phyloP scores from a whole-genome alignment of 2,797 vertebrate genomes.

The Diglossa cyanea region DNA sequence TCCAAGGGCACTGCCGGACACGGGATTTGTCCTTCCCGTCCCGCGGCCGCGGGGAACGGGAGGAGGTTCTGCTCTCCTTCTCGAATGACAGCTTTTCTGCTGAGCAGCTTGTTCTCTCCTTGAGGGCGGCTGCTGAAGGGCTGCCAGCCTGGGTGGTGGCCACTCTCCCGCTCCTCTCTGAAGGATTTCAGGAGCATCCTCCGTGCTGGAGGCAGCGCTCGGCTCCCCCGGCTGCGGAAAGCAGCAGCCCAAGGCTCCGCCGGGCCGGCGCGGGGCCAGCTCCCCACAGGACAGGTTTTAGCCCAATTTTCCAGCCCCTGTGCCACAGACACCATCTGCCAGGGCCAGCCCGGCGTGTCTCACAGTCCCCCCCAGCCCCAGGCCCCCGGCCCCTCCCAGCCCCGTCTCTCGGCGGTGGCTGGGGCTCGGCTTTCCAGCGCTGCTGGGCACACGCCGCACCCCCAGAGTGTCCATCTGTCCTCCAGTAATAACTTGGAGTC shows the following conservation, averaged over 20 bases:
- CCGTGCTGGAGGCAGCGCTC: neutral
- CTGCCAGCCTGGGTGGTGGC: neutral
- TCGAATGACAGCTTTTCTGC: slow-evolving; percentile 29
- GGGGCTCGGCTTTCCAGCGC: neutral
- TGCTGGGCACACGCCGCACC: neutral
- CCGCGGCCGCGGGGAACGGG: neutral
- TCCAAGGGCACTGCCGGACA: neutral
- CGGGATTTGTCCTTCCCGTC: neutral
- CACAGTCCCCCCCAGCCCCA: neutral
- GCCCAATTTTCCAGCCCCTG: neutral
- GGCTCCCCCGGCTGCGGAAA: neutral
- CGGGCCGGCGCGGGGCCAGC: neutral
- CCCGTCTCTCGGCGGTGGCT: neutral
- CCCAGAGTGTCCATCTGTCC: slow-evolving; percentile 46
- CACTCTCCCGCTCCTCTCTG: neutral
- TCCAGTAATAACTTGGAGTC: neutral
- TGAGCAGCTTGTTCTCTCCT: neutral
- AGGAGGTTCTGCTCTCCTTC: neutral
- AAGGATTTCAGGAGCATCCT: neutral
- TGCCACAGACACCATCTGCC: slow-evolving; percentile 38
- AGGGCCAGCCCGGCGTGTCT: neutral
- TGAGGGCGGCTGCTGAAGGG: neutral
- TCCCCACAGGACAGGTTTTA: neutral
- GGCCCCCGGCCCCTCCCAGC: neutral
- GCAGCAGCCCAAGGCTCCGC: rapidly evolving